Evolutionary conservation across 2,113 vertebrate genomes (phyloP).

Genomic region (Prunella fulvescens): DNA sequence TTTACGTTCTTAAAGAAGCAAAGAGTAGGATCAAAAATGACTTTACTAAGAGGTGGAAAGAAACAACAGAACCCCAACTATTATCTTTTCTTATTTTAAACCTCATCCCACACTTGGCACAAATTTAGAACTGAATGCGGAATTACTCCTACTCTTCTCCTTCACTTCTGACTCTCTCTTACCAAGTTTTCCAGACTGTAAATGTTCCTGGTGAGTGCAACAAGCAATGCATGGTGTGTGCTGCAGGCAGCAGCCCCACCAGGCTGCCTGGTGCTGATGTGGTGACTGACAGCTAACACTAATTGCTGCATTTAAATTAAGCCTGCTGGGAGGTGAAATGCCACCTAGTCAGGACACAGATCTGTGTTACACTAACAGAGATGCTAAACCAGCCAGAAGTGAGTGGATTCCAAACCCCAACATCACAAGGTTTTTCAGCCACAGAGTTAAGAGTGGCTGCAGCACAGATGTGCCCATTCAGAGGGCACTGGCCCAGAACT

Average conservation of each 20-base stretch:
- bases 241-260: background rate
- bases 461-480: rapidly evolving
- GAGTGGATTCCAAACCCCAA: background rate
- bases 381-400: background rate
- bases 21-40: background rate
- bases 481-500: background rate
- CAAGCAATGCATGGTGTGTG: background rate
- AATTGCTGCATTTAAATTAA: background rate
- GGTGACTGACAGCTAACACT: background rate
- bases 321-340: background rate
- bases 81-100: constrained; percentile 58
- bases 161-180: constrained; percentile 25
- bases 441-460: background rate
- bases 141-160: constrained; percentile 56
- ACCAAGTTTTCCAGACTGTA: constrained; percentile 7
- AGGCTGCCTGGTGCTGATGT: background rate
- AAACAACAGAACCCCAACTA: constrained; percentile 39
- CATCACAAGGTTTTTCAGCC: background rate
- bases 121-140: constrained; percentile 47
- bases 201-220: background rate
- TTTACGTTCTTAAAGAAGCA: background rate
- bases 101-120: constrained; percentile 46
- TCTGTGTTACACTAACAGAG: background rate
- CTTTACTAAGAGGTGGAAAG: constrained; percentile 24
- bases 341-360: background rate